These are phyloP conservation scores for Acleris emargana DNA, from an alignment of 2,888 invertebrate species.

Conservation along the genomic window DNA sequence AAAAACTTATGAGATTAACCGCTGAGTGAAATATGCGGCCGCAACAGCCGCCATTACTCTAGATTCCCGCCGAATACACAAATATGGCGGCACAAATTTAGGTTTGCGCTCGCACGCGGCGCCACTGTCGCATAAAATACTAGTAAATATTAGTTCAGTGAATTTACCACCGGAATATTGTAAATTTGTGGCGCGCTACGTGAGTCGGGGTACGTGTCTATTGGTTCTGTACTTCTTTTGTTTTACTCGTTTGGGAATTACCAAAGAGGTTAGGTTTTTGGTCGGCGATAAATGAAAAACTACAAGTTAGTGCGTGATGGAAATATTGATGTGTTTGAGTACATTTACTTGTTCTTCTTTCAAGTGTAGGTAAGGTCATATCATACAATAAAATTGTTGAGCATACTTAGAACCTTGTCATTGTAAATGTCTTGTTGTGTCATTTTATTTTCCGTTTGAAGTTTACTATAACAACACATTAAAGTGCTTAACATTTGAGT, in stretches of 20 bases:
- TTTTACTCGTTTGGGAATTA: constrained; percentile 31
- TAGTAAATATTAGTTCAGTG: background rate
- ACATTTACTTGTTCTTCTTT: background rate
- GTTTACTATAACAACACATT: no score
- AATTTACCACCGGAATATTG: constrained; percentile 2
- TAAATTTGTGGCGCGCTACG: constrained; percentile 20
- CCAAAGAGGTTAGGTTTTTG: constrained; percentile 22
- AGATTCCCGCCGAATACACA: constrained; percentile 30
- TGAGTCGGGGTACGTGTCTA: constrained; percentile 28
- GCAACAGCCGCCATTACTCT: constrained; percentile 31
- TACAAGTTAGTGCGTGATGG: constrained; percentile 12
- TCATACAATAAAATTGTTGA: no score
- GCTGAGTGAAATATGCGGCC: constrained; percentile 34
- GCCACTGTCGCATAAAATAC: constrained; percentile 14
- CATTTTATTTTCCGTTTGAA: no score
- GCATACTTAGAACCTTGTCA: no score
- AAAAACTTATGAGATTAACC: constrained; percentile 38
- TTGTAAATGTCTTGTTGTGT: no score
- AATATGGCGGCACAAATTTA: constrained; percentile 27
- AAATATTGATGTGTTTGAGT: constrained; percentile 13
- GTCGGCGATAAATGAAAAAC: constrained; percentile 24
- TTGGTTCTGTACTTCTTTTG: constrained; percentile 27
- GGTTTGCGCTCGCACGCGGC: constrained; percentile 7
- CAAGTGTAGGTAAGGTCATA: no score
- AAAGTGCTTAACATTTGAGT: no score